These are phyloP conservation scores for Poecilia velifera DNA, from an alignment of 2,797 vertebrate species.

Conservation along the genomic window DNA sequence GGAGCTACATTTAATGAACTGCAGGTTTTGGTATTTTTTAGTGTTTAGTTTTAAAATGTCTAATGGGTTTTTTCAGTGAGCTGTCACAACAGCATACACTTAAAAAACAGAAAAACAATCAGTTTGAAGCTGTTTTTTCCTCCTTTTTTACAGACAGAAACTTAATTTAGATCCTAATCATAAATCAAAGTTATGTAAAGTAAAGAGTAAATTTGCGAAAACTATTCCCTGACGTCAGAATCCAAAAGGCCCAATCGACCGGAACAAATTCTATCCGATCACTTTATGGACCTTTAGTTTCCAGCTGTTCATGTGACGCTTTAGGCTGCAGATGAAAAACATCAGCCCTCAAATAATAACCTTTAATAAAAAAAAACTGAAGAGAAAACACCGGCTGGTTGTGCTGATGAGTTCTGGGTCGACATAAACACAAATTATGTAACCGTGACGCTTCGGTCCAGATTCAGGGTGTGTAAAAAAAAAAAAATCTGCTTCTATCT, in stretches of 20 bases:
- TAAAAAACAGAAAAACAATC: not conserved
- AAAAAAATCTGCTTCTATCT: slow-evolving; percentile 1
- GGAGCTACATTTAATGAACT: not conserved
- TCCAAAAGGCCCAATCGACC: slow-evolving; percentile 6
- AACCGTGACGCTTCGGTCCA: not conserved
- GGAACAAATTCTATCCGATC: not conserved
- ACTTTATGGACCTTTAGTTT: not conserved
- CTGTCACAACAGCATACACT: not conserved
- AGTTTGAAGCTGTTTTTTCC: not conserved
- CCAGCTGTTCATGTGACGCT: not conserved
- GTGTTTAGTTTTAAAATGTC: not conserved
- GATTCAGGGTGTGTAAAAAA: slow-evolving; percentile 23
- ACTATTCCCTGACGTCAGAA: not conserved
- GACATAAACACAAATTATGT: not conserved
- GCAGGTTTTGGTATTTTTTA: not conserved
- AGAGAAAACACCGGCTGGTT: slow-evolving; percentile 32
- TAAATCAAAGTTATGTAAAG: not conserved
- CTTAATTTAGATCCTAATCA: not conserved
- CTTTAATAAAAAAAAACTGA: not conserved
- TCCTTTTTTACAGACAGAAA: not conserved
- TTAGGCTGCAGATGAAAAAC: not conserved
- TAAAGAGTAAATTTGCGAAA: slow-evolving; percentile 18
- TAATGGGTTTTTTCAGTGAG: not conserved
- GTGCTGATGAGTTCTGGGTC: slow-evolving; percentile 17
- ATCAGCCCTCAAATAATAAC: not conserved